Evolutionary conservation across 1,140 invertebrate species (phyloP).

Genomic region (Lordiphosa stackelbergi): DNA sequence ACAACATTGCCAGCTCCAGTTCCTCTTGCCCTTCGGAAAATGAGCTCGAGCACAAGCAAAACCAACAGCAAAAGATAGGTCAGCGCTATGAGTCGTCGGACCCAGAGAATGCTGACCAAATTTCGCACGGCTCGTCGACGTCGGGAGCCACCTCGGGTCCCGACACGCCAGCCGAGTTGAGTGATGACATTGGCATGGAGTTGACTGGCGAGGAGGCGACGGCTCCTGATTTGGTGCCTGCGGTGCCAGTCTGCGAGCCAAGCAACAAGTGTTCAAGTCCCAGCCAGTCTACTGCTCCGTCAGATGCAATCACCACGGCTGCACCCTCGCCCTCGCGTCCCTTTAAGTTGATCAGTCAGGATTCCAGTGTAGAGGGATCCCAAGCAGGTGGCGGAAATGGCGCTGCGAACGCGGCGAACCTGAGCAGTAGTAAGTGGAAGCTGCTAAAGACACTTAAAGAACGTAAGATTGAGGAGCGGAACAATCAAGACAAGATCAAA

Average conservation of each 20-base stretch:
- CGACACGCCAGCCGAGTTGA: conserved; percentile 86
- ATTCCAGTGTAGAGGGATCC: conserved; percentile 45
- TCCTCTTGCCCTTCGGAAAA: conserved; percentile 58
- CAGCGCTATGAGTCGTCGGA: background rate
- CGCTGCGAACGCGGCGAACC: conserved; percentile 17
- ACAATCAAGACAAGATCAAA: conserved; percentile 79
- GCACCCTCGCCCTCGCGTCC: background rate
- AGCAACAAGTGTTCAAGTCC: background rate
- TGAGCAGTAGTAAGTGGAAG: conserved; percentile 89
- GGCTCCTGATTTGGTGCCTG: background rate
- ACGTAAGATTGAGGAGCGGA: conserved; percentile 90
- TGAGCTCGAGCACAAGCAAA: conserved; percentile 25
- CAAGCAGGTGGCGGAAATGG: conserved; percentile 28
- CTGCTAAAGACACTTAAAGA: conserved; percentile 92
- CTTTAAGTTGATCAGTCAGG: conserved; percentile 31
- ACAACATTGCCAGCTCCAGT: conserved; percentile 41
- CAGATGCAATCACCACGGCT: background rate
- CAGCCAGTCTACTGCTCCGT: background rate
- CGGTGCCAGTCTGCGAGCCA: no score
- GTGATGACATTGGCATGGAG: conserved; percentile 80
- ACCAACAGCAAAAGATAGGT: background rate
- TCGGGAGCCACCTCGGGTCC: conserved; percentile 92
- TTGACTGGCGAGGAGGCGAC: background rate
- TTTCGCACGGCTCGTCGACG: conserved; percentile 79
- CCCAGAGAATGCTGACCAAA: conserved; percentile 8